Conservation (phyloP, 2,888 invertebrate genomes). For the Lochmaea capreae region DNA sequence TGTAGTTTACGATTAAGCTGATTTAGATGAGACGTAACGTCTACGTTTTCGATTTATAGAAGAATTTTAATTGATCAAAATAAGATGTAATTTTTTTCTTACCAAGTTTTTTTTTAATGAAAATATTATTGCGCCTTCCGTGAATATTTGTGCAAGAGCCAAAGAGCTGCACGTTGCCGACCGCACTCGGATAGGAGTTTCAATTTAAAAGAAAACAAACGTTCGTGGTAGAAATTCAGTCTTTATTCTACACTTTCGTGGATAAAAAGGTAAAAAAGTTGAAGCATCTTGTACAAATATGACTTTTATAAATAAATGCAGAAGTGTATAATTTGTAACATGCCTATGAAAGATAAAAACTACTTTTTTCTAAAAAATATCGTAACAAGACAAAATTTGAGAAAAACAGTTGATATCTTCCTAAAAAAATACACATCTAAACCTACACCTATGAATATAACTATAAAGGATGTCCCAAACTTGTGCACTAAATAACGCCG, state of each 20-base stretch:
- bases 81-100: no score
- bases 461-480: not conserved
- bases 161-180: no score
- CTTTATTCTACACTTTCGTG: conserved; percentile 16
- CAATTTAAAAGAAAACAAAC: not conserved
- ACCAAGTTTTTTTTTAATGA: no score
- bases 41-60: no score
- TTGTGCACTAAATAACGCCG: not conserved
- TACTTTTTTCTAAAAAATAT: not conserved
- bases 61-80: no score
- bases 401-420: not conserved
- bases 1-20: no score
- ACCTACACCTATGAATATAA: conserved; percentile 5
- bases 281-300: not conserved
- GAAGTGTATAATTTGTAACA: conserved; percentile 13
- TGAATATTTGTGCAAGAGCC: no score
- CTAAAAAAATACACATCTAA: not conserved
- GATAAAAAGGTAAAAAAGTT: conserved; percentile 20
- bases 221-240: conserved; percentile 17
- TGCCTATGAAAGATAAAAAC: not conserved
- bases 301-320: conserved; percentile 8
- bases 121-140: no score
- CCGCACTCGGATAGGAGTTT: not conserved
- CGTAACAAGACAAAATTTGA: not conserved
- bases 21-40: no score